Evolutionary conservation across 2,797 vertebrate genomes (phyloP).

Genomic region (Artibeus jamaicensis): DNA sequence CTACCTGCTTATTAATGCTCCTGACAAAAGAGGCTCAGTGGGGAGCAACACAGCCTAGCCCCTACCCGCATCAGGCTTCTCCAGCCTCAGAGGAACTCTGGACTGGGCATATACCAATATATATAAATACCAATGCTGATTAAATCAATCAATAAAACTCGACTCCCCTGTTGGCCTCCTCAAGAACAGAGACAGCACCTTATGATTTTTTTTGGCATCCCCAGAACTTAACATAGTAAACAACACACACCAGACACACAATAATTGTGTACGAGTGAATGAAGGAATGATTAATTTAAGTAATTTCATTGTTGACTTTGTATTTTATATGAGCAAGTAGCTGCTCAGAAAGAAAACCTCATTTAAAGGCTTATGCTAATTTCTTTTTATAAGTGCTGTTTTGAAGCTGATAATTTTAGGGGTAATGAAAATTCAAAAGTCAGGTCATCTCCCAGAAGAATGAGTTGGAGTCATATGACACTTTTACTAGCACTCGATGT

Average conservation of each 20-base stretch:
- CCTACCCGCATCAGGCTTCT: neutral
- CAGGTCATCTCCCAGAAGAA: slow-evolving; percentile 69
- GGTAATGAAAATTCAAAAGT: slow-evolving; percentile 75
- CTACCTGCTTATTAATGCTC: neutral
- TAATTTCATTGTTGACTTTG: slow-evolving; percentile 76
- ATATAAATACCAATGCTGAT: neutral
- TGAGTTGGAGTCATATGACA: slow-evolving; percentile 28
- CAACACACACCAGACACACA: neutral
- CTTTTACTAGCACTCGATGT: slow-evolving; percentile 52
- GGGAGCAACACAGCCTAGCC: neutral
- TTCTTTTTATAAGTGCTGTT: slow-evolving; percentile 73
- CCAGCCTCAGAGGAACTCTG: neutral
- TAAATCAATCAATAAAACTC: neutral
- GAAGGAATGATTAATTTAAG: slow-evolving; percentile 75
- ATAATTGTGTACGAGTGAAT: slow-evolving; percentile 61
- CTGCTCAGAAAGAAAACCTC: slow-evolving; percentile 61
- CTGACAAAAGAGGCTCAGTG: neutral
- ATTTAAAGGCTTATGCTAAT: slow-evolving; percentile 75
- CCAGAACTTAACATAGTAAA: slow-evolving; percentile 44
- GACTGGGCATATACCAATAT: neutral
- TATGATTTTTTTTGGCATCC: neutral
- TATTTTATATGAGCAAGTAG: slow-evolving; percentile 65
- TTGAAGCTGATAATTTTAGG: slow-evolving; percentile 74
- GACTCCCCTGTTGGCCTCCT: neutral
- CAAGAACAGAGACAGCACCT: neutral